Percentiles rank a stretch among this genome's conserved stretches.
Conservation (phyloP, 2,888 invertebrate species). For the Dasypolia templi region DNA sequence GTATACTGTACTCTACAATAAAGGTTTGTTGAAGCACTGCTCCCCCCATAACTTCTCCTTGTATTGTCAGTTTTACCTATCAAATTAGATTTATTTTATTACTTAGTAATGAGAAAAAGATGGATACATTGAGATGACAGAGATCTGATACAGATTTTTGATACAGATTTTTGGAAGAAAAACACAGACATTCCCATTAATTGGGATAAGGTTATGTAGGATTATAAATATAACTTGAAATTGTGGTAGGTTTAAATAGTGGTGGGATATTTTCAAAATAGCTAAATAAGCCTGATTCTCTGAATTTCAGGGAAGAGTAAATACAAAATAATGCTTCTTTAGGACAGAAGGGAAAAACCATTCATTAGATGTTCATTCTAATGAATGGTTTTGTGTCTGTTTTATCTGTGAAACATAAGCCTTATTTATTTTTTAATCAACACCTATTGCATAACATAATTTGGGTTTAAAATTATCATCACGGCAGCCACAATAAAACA, state of each 20-base stretch:
- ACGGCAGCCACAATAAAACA: neutral
- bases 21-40: conserved; percentile 98
- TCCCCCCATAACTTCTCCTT: conserved; percentile 98
- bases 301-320: neutral
- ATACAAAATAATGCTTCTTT: too few relatives aligned
- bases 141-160: neutral
- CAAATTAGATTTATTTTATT: conserved; percentile 34
- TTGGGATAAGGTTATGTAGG: neutral
- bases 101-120: neutral
- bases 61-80: conserved; percentile 96
- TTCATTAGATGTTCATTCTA: too few relatives aligned
- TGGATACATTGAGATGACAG: neutral
- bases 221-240: neutral
- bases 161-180: neutral
- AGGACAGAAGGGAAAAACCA: too few relatives aligned
- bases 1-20: conserved; percentile 97
- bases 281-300: neutral
- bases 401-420: too few relatives aligned
- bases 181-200: neutral
- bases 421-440: neutral
- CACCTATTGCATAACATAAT: too few relatives aligned
- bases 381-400: too few relatives aligned
- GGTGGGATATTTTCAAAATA: neutral
- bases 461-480: too few relatives aligned
- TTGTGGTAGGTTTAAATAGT: neutral